Conservation (phyloP, 2,888 invertebrate genomes). For the Sphaeridia pumilis region DNA sequence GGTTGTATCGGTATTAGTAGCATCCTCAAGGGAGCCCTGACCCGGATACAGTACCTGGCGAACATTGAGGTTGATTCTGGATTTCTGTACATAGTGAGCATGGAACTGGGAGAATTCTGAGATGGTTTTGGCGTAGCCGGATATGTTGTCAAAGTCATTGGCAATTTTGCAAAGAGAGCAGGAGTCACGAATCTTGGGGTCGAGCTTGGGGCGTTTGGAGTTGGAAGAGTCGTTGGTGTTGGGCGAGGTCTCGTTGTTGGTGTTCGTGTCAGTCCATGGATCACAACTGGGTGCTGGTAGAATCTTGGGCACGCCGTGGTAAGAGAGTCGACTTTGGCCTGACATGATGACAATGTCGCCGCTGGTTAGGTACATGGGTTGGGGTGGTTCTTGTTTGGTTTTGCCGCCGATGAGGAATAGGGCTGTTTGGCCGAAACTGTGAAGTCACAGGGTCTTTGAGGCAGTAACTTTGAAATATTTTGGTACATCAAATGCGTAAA, state of each 20-base stretch:
- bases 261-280: slow-evolving; percentile 37
- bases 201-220: neutral
- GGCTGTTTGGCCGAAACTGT: slow-evolving; percentile 88
- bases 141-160: neutral
- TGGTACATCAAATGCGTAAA: no score
- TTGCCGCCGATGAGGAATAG: slow-evolving; percentile 83
- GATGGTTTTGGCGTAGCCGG: neutral
- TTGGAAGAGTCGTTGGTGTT: neutral
- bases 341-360: slow-evolving; percentile 91
- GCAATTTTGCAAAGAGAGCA: neutral
- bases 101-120: slow-evolving; percentile 46
- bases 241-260: no score
- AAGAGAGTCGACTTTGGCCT: slow-evolving; percentile 65
- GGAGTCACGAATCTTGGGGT: neutral
- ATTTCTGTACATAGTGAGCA: slow-evolving; percentile 51
- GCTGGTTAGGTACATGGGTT: slow-evolving; percentile 63
- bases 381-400: slow-evolving; percentile 54
- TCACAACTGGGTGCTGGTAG: slow-evolving; percentile 47
- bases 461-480: no score
- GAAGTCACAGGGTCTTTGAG: slow-evolving; percentile 37
- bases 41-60: slow-evolving; percentile 68
- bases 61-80: slow-evolving; percentile 87
- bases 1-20: neutral
- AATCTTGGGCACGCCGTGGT: slow-evolving; percentile 89
- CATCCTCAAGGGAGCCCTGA: slow-evolving; percentile 39